Evolutionary conservation across 2,113 vertebrate genomes (phyloP), one percentile per base, ranked within the genome.

Genomic region (Calidris pygmaea): DNA sequence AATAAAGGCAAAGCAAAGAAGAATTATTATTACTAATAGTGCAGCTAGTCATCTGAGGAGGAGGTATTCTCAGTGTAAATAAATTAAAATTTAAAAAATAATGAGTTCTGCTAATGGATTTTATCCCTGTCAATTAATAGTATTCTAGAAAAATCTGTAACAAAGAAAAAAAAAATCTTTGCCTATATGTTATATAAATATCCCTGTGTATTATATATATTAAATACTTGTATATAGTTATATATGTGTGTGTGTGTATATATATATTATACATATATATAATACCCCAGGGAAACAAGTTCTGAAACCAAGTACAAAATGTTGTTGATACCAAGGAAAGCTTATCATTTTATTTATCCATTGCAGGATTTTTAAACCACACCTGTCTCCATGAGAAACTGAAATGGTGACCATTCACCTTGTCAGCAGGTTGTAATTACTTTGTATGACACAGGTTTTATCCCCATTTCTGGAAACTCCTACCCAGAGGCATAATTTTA

Each of bases 81-180:
- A 97, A 96, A 90, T 97, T 87, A 95, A 94, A 94, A 92, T 70
- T 94, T 74, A 78, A 89, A 96, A 94, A 92, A 76, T 85, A 94
- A 94, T 92, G 73, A 95, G 56, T 68, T 95, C 39, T 87, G 43
- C 7, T 95, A 90, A 95, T 95, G 86, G 50, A 89, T 96, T 97
- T 93, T 93, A 81, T 95, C 62, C 75, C 48, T 87, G 45, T 77
- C 68, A 80, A 67, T 88, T 90, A 90, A 80, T 43, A 84, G 39
- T 22, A 79, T 87, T 93, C 59, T 52, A 88, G 70, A 90, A 86
- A 91, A 85, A 23, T 67, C 74, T 72, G 7, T 45, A 90, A 88
- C 85, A 78, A 85, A 96, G 53, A 27, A 30, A 79, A 85, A 87
- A 94, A 85, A 70, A 24, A 30, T 63, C n/a, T 88, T 85, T 92